These are phyloP conservation scores for Scaptomyza cyrtandrae DNA, from an alignment of 2,888 invertebrate species.

Conservation along the genomic window DNA sequence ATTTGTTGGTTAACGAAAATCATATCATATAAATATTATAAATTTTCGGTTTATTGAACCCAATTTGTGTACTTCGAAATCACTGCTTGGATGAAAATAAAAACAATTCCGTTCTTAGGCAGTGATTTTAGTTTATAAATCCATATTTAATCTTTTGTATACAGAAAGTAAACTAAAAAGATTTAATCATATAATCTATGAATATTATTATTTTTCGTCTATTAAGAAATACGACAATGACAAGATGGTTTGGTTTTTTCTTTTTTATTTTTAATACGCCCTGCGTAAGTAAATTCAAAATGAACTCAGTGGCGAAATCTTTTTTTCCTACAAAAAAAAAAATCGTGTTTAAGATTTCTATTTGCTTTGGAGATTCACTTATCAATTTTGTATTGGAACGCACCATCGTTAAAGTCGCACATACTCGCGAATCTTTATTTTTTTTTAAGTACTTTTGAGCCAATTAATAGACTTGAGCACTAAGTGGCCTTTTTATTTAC, in stretches of 20 bases:
- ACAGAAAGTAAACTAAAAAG: neutral
- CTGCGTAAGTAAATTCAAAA: neutral
- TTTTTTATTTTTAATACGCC: neutral
- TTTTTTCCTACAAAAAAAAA: neutral
- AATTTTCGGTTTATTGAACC: neutral
- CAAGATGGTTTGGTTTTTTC: neutral
- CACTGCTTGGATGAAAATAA: neutral
- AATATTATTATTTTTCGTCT: neutral
- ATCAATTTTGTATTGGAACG: conserved; percentile 24
- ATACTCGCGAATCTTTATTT: conserved; percentile 26
- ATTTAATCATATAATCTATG: neutral
- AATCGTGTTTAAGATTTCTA: conserved; percentile 2
- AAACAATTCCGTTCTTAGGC: neutral
- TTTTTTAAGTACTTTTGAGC: conserved; percentile 27
- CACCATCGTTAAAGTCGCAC: conserved; percentile 50
- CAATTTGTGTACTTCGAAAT: neutral
- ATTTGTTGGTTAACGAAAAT: neutral
- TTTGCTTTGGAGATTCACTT: conserved; percentile 25
- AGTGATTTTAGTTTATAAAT: too few relatives aligned
- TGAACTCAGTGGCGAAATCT: neutral
- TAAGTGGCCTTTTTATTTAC: conserved; percentile 29
- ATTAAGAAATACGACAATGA: neutral
- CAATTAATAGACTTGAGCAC: conserved; percentile 20
- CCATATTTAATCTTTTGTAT: neutral
- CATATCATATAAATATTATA: neutral